Base-by-base conservation (phyloP, 1,140 invertebrate species). In the Papilio polyxenes region DNA sequence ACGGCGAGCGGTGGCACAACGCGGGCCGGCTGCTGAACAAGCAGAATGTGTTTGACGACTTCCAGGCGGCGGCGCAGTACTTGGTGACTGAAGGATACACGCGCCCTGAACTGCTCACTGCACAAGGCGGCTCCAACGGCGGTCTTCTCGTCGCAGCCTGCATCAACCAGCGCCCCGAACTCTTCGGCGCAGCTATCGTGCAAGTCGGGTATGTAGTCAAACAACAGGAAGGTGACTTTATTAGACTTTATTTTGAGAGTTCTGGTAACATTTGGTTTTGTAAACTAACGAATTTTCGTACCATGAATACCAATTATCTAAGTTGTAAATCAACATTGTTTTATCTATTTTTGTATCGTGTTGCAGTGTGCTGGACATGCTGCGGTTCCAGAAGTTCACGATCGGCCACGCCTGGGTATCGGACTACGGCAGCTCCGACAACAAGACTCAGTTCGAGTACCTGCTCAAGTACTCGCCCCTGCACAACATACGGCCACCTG, bases 41-140 rank as follows among this genome's bases (percentile, higher is more conserved):
- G 92, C 99, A 99, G 95, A 99, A 99, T 95, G 97, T 97, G 59
- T 99, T 99, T 93, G 97, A 99, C 95, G 99, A 99, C 95, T 99
- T 99, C 94, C 97, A 98, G 90, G 95, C 96, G 83, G 98, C 98
- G 20, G 99, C 98, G 0, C 97, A 99, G 94, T 99, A 98, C 95
- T 95, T 99, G 13, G 96, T 99, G 53, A 89, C 95, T 15, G 96
- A 98, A 83, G 96, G 97, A 17, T 99, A 99, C 91, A 99, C 98
- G 0, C 95, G 91, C 40, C 93, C 96, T 17, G 92, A 96, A 74
- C 97, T 97, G 92, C 95, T 99, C 53, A 96, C 96, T 2, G 99
- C 99, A 86, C 97, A 99, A 93, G 99, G 99, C 75, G 98, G 97
- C 49, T 99, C 98, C 75, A 99, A 99, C 95, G 99, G 99, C 10